Conservation (phyloP, 2,888 invertebrate species). For the Tridacna gigas region DNA sequence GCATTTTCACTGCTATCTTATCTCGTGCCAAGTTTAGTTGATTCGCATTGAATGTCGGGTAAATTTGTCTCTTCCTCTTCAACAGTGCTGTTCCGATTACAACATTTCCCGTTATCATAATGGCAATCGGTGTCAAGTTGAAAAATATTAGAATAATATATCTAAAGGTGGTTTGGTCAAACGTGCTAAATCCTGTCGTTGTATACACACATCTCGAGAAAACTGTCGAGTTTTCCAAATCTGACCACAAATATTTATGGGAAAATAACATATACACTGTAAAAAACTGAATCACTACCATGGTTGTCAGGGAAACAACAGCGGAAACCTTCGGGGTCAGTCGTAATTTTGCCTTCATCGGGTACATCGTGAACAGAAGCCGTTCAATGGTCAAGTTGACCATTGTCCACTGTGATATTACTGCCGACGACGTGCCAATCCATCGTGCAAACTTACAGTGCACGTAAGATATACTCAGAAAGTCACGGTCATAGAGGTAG, state of each 20-base stretch:
- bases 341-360: not conserved
- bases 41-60: not conserved
- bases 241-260: not conserved
- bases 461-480: not conserved
- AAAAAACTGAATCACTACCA: not conserved
- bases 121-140: not conserved
- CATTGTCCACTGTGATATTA: not conserved
- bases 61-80: not conserved
- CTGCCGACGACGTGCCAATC: not conserved
- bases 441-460: not conserved
- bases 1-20: not conserved
- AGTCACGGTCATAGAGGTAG: not conserved
- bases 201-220: not conserved
- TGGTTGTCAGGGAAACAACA: not conserved
- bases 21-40: not conserved
- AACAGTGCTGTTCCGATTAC: not conserved
- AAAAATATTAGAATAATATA: not conserved
- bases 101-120: not conserved
- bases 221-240: not conserved
- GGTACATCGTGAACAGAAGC: not conserved
- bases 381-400: slow-evolving; percentile 3
- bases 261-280: not conserved
- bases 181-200: not conserved
- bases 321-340: not conserved
- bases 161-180: not conserved